Percentiles rank a stretch among this genome's conserved stretches.
These are phyloP conservation scores for Zelostemma sp. DNA, from an alignment of 1,140 invertebrate species.

Conservation along the genomic window DNA sequence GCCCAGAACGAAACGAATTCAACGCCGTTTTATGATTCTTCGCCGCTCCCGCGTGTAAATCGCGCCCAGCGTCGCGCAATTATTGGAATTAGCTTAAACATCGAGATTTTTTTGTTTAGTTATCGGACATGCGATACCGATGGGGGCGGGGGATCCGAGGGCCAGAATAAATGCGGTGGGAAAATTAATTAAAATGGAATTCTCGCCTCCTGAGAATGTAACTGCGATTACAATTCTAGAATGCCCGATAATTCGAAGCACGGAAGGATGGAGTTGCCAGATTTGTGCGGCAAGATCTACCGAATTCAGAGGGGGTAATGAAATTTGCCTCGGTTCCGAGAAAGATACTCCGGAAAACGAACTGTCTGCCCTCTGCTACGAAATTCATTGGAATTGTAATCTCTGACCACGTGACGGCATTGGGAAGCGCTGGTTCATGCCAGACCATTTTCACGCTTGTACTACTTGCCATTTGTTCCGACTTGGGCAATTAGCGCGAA, in stretches of 20 bases:
- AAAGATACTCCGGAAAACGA: constrained; percentile 25
- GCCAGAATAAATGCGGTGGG: constrained; percentile 35
- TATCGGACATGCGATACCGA: constrained; percentile 11
- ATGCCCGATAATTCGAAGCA: constrained; percentile 55
- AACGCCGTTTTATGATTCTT: not conserved
- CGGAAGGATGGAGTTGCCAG: constrained; percentile 42
- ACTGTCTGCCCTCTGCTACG: constrained; percentile 36
- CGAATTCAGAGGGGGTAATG: constrained; percentile 26
- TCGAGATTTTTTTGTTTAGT: constrained; percentile 25
- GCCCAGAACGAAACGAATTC: not conserved
- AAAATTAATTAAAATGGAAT: constrained; percentile 65
- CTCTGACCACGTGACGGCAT: constrained; percentile 55
- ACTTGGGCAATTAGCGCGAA: too few relatives aligned
- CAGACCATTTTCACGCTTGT: too few relatives aligned
- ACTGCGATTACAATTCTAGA: constrained; percentile 64
- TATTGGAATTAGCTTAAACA: constrained; percentile 38
- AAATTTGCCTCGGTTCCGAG: constrained; percentile 30
- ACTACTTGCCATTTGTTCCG: too few relatives aligned
- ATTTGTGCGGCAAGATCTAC: constrained; percentile 32
- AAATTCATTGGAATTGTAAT: constrained; percentile 60
- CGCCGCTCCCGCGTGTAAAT: not conserved
- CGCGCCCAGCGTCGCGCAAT: constrained; percentile 17
- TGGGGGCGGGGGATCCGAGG: constrained; percentile 13
- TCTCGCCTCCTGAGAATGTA: constrained; percentile 36
- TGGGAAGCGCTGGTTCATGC: constrained; percentile 12